Evolutionary conservation across 2,888 invertebrate genomes (phyloP).

Genomic region (Trilocha varians): DNA sequence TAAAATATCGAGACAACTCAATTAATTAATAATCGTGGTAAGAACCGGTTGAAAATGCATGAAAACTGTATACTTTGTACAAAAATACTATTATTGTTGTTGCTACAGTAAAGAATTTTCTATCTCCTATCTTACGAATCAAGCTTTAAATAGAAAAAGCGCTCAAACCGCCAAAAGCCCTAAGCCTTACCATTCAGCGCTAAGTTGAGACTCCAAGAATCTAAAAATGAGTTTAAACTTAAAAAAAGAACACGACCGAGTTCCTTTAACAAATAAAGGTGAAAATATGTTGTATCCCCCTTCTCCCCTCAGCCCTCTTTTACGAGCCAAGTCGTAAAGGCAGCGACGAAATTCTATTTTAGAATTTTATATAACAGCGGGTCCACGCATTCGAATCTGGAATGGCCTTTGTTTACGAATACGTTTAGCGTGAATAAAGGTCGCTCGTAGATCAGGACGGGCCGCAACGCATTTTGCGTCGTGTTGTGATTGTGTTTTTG

Average conservation of each 20-base stretch:
- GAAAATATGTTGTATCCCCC: slow-evolving; percentile 44
- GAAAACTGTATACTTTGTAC: no score
- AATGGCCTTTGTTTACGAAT: slow-evolving; percentile 35
- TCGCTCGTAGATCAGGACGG: no score
- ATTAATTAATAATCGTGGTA: no score
- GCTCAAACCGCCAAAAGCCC: no score
- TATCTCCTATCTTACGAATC: no score
- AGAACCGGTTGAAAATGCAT: no score
- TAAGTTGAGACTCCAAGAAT: not conserved
- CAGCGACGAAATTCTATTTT: slow-evolving; percentile 52
- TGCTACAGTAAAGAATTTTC: no score
- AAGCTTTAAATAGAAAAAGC: no score
- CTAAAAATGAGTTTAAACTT: not conserved
- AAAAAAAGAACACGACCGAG: slow-evolving; percentile 35
- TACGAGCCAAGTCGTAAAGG: slow-evolving; percentile 50
- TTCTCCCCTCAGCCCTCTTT: slow-evolving; percentile 37
- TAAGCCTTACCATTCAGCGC: not conserved
- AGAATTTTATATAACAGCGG: slow-evolving; percentile 51
- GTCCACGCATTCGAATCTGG: slow-evolving; percentile 38
- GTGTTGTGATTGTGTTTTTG: no score
- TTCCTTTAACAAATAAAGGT: slow-evolving; percentile 42
- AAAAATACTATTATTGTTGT: no score
- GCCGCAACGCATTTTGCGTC: no score
- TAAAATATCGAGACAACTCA: no score
- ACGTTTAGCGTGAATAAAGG: slow-evolving; percentile 22